Conservation (phyloP, 2,797 vertebrate genomes). For the Natrix natrix region DNA sequence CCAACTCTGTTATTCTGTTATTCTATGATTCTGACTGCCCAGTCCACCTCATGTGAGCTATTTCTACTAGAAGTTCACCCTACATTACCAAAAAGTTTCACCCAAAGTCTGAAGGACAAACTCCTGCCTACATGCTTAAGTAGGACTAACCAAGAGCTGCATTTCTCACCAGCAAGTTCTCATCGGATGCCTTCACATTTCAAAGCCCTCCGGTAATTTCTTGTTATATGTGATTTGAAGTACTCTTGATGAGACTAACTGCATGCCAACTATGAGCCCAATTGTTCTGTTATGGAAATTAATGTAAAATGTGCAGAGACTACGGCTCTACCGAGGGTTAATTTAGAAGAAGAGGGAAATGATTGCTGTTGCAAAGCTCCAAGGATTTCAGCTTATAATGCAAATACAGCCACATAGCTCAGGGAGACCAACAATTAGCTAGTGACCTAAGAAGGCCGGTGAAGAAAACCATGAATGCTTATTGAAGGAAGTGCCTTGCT, state of each 20-base stretch:
- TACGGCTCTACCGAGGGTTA: background rate
- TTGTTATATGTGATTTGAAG: constrained; percentile 21
- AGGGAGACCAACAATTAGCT: constrained; percentile 3
- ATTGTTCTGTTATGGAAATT: background rate
- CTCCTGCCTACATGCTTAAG: background rate
- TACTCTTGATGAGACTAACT: constrained; percentile 2
- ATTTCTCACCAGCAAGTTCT: background rate
- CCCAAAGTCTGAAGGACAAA: background rate
- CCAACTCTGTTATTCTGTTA: background rate
- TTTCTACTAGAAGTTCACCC: background rate
- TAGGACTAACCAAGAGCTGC: background rate
- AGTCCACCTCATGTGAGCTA: background rate
- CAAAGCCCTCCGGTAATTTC: constrained; percentile 17
- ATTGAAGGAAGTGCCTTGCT: constrained; percentile 8
- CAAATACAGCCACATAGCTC: accelerated
- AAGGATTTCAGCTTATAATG: background rate
- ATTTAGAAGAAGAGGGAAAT: constrained; percentile 34
- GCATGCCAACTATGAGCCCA: constrained; percentile 1
- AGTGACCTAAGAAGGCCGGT: background rate
- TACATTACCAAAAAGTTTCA: background rate
- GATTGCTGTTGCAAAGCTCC: background rate
- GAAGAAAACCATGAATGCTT: constrained; percentile 6
- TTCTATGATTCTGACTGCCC: background rate
- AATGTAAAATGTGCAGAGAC: background rate
- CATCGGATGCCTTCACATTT: background rate